Conservation (phyloP, 2,113 vertebrate species). For the Stictonetta naevosa region DNA sequence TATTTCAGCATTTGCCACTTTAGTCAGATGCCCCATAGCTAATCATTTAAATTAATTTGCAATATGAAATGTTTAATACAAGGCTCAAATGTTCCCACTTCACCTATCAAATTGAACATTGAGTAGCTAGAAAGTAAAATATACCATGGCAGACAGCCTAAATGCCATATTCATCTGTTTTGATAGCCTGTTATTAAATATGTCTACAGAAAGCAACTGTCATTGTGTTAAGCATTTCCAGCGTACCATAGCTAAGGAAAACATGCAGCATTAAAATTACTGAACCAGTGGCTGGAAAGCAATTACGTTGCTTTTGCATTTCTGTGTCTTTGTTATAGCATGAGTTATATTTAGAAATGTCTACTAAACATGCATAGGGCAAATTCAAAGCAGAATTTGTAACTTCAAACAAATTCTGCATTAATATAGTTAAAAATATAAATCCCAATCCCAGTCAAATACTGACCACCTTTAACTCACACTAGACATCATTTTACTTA, state of each 20-base stretch:
- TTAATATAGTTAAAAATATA: neutral
- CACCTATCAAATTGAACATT: neutral
- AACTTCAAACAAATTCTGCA: neutral
- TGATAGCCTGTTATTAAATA: neutral
- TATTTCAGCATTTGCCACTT: neutral
- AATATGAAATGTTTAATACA: neutral
- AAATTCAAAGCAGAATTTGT: neutral
- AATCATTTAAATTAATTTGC: neutral
- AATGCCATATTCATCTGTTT: neutral
- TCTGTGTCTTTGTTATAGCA: neutral
- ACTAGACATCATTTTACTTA: neutral
- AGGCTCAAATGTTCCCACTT: neutral
- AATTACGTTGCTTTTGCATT: neutral
- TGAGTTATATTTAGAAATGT: neutral
- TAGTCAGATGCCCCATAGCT: neutral
- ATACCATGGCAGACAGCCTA: neutral
- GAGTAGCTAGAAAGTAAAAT: neutral
- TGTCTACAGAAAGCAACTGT: neutral
- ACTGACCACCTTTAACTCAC: neutral
- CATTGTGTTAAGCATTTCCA: neutral
- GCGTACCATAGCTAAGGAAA: neutral
- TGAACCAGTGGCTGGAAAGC: neutral
- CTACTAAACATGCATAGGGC: neutral
- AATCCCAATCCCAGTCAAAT: neutral
- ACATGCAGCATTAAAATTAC: neutral